phyloP scores from a whole-genome alignment of 2,797 vertebrate genomes.

The Gymnothorax javanicus region DNA sequence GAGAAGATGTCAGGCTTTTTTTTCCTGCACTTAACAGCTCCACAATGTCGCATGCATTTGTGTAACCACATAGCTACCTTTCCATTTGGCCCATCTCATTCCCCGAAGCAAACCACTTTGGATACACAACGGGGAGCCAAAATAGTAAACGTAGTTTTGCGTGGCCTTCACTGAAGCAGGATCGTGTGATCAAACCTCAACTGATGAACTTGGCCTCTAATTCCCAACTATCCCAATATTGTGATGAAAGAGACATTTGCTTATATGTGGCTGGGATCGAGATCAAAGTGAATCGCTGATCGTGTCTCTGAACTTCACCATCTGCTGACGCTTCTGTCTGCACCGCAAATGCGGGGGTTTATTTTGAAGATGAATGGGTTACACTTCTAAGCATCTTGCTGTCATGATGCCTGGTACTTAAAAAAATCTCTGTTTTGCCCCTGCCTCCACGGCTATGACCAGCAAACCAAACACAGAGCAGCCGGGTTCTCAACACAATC shows the following conservation, averaged over 20 bases:
- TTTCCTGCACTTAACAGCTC: background rate
- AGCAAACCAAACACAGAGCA: background rate
- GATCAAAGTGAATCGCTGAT: constrained; percentile 35
- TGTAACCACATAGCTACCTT: background rate
- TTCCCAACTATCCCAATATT: background rate
- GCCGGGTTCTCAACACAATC: constrained; percentile 14
- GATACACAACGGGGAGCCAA: background rate
- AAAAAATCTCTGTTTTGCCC: background rate
- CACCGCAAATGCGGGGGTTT: constrained; percentile 15
- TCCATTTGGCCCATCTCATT: background rate
- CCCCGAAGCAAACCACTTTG: background rate
- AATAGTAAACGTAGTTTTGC: background rate
- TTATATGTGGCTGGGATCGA: background rate
- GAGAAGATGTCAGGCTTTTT: background rate
- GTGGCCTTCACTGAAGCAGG: background rate
- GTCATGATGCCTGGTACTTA: background rate
- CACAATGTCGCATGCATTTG: background rate
- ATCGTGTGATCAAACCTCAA: constrained; percentile 10
- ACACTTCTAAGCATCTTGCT: constrained; percentile 15
- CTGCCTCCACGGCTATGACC: background rate
- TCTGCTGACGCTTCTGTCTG: constrained; percentile 14
- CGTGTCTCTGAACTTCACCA: constrained; percentile 10
- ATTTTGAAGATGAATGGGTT: constrained; percentile 19
- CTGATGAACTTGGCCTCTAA: background rate
- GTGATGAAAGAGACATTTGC: background rate